Percentiles rank a stretch among this genome's conserved stretches.
These are phyloP conservation scores for Corvus moneduloides DNA, from an alignment of 2,113 vertebrate genomes.

Conservation along the genomic window DNA sequence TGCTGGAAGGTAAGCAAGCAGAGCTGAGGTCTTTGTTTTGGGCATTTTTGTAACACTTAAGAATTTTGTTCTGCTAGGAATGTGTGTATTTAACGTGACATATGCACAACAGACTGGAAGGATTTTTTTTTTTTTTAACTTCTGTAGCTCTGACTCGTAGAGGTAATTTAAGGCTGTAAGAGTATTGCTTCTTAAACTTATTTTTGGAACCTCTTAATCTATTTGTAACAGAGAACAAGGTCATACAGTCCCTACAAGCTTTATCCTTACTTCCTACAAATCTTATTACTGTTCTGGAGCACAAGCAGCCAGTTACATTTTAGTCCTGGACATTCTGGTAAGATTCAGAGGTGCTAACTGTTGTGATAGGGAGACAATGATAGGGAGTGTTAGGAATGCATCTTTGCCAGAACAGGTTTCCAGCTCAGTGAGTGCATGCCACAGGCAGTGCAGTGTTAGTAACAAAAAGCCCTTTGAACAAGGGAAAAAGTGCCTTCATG, in stretches of 20 bases:
- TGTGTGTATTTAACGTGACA: conserved; percentile 27
- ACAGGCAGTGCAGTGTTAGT: neutral
- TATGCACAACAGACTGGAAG: neutral
- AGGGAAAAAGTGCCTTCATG: neutral
- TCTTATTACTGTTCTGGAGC: conserved; percentile 38
- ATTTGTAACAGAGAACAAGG: conserved; percentile 46
- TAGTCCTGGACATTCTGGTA: neutral
- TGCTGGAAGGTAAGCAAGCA: neutral
- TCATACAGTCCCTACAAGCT: conserved; percentile 22
- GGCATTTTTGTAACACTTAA: neutral
- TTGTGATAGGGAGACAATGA: neutral
- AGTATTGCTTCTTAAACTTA: conserved; percentile 44
- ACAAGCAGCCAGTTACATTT: neutral
- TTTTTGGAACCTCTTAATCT: conserved; percentile 61
- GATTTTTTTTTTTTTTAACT: neutral
- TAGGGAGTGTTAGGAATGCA: neutral
- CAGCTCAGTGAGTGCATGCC: neutral
- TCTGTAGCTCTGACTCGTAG: neutral
- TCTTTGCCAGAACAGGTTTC: neutral
- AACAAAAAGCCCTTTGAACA: neutral
- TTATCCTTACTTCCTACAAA: conserved; percentile 60
- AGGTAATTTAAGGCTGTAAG: conserved; percentile 10
- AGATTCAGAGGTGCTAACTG: neutral
- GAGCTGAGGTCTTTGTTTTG: neutral
- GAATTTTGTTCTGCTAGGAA: neutral